These are phyloP conservation scores for Onychostruthus taczanowskii DNA, from an alignment of 2,113 vertebrate genomes.

Conservation along the genomic window DNA sequence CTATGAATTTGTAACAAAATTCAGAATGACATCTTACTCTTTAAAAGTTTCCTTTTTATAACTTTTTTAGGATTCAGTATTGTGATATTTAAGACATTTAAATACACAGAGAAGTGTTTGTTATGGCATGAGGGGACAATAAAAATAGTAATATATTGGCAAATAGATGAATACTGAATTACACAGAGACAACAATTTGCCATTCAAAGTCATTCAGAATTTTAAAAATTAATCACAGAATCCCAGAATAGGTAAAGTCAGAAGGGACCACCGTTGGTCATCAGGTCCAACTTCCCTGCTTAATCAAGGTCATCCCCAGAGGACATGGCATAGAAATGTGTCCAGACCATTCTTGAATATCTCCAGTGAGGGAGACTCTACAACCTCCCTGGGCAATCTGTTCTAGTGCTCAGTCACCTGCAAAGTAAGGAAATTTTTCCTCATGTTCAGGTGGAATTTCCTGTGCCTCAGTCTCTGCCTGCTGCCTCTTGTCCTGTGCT, in stretches of 20 bases:
- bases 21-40: not conserved
- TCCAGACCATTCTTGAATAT: not conserved
- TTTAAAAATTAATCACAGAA: not conserved
- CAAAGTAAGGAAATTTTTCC: not conserved
- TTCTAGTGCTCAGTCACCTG: not conserved
- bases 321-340: not conserved
- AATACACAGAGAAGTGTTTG: not conserved
- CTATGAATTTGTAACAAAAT: not conserved
- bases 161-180: not conserved
- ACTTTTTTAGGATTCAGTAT: not conserved
- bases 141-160: not conserved
- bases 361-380: not conserved
- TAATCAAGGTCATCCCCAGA: not conserved
- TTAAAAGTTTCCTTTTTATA: not conserved
- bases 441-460: not conserved
- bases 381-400: not conserved
- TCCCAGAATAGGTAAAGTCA: not conserved
- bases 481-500: not conserved
- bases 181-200: not conserved
- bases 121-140: not conserved
- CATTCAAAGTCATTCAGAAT: not conserved
- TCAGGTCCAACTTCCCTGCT: not conserved
- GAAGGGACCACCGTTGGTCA: not conserved
- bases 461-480: not conserved
- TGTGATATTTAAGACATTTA: slow-evolving; percentile 17